Base-by-base conservation (phyloP, 2,113 vertebrate species). In the Grammomys dolichurus region DNA sequence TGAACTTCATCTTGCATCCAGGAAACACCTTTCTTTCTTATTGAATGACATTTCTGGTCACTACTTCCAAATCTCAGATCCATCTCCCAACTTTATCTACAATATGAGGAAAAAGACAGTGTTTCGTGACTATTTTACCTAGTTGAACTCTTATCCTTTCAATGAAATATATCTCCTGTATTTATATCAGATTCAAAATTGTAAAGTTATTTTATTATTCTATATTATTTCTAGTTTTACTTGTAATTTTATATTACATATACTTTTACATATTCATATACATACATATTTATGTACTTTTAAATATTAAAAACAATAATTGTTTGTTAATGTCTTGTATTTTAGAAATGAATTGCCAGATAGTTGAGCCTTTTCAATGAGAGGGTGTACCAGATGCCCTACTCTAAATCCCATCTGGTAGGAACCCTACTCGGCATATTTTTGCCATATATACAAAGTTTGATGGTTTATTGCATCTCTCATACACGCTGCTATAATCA, bases 11-110 rank as follows among this genome's bases (percentile, higher is more conserved):
- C 28, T 54, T 24, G 10, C 10, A 48, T 48, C 73, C 20, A 73
- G 24, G 31, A 70, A 81, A 28, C 17, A 58, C 7, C 16, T 75
- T 89, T 63, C n/a, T n/a, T 87, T 56, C 58, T 92, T 60, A 12
- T 13, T 46, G 11, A 75, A 46, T 36, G 77, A 20, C 19, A 12
- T 58, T 54, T 73, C 67, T 58, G 1, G 24, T 54, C 63, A 56
- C 70, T 17, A 58, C 24, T 28, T 40, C 86, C 5, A 73, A 58
- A 46, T 16, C 60, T 0, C 8, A 48, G 56, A 33, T 43, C 16
- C 31, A 11, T 80, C 17, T 33, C 1, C 6, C 17, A 6, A 63
- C 1, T 24, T 7, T 33, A 36, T n/a, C 11, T 22, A 1, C n/a
- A 72, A 11, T 22, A 28, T 81, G 31, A n/a, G 20, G 26, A 96